Base-by-base conservation (phyloP, 2,113 vertebrate genomes). In the Junco hyemalis region DNA sequence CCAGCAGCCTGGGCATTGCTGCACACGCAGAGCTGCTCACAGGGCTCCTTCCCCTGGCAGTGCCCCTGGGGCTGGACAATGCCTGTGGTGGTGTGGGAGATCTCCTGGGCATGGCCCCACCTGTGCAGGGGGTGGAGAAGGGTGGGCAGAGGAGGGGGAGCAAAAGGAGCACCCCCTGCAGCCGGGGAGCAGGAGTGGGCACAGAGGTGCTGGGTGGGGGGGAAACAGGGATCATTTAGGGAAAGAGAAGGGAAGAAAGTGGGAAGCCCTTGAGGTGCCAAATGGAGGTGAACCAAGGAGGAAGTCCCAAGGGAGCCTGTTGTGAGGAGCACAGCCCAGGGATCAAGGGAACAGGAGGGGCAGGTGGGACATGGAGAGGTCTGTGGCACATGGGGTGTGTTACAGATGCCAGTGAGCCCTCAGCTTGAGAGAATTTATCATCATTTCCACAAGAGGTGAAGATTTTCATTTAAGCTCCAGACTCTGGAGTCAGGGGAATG, bases 71-170 rank as follows among this genome's bases (percentile, higher is more conserved):
- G 42, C 6, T 76, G 65, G 45, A 14, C 82, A 47, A 0, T 3
- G 0, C 38, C 22, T 12, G 4, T 14, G 47, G 28, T 4, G 1
- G 0, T 59, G 59, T 23, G 81, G 45, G n/a, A 21, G 31, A 25
- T 66, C 36, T 29, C 47, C 26, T 48, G 50, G 68, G 35, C 36
- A 9, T 10, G 21, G 42, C 18, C 56, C 74, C 78, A 10, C 56
- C 69, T 48, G 17, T 28, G 71, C 69, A 38, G 1, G 24, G 22
- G 54, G 8, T 57, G 53, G 44, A 33, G 59, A 36, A 79, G 54
- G 23, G 10, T 1, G 4, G 31, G 45, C 44, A 8, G 35, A 71
- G 53, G 29, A 60, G 25, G 15, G 18, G 47, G 1, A 28, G 13
- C n/a, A 74, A 42, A 50, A 44, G 59, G 31, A 80, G 11, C 3